Conservation (phyloP, 2,888 invertebrate species). For the Lymantria dispar region DNA sequence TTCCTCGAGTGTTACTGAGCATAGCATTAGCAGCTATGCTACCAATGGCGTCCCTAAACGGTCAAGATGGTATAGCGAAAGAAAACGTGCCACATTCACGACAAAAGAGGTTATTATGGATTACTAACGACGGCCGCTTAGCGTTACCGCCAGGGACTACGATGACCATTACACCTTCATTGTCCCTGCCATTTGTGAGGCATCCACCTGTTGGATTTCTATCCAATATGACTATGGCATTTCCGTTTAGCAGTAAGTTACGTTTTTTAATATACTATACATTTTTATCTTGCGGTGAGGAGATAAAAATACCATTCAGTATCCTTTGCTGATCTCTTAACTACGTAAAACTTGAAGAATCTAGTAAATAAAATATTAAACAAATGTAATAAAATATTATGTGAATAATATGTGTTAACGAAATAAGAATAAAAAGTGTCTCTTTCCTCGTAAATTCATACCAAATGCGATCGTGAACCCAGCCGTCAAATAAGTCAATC, state of each 20-base stretch:
- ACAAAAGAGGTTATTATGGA: slow-evolving; percentile 92
- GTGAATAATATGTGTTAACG: too few species aligned
- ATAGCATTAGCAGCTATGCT: slow-evolving; percentile 71
- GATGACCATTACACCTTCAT: slow-evolving; percentile 89
- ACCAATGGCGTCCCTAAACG: slow-evolving; percentile 64
- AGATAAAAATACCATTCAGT: neutral
- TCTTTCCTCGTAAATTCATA: too few species aligned
- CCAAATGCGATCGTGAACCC: too few species aligned
- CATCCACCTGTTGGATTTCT: slow-evolving; percentile 93
- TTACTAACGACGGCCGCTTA: slow-evolving; percentile 91
- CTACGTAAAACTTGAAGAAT: too few species aligned
- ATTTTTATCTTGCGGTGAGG: neutral
- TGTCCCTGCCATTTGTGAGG: slow-evolving; percentile 91
- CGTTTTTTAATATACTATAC: neutral
- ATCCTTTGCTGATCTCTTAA: neutral
- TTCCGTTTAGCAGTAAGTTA: slow-evolving; percentile 92
- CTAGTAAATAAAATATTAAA: too few species aligned
- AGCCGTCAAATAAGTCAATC: too few species aligned
- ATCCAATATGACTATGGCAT: slow-evolving; percentile 91
- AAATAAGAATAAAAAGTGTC: too few species aligned
- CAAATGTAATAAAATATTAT: too few species aligned
- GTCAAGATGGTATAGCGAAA: slow-evolving; percentile 54
- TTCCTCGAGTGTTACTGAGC: slow-evolving; percentile 70
- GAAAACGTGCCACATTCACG: slow-evolving; percentile 85
- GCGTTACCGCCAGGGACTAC: slow-evolving; percentile 92